Base-by-base conservation (phyloP, 2,888 invertebrate species). In the Zygaena filipendulae region DNA sequence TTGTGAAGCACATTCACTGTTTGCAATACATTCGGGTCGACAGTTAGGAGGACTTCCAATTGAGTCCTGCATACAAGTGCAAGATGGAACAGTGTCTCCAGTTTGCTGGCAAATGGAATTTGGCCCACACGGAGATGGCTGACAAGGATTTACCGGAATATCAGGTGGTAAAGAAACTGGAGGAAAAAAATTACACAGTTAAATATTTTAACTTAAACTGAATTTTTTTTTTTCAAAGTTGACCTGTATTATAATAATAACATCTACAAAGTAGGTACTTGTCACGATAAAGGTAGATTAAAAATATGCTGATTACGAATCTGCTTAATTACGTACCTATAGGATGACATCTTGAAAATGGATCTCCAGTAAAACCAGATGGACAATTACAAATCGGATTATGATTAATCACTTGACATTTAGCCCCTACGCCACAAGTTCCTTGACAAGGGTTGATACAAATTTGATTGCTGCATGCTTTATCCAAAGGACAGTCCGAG, bases 41-140 rank as follows among this genome's bases (percentile, higher is more conserved):
- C 89, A 89, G 49, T 84, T 84, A 1, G 89, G 89, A 12, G 90
- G 88, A 26, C 84, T 72, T 24, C 90, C 90, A 25, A 84, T 81
- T 54, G 82, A 90, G 27, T 84, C 82, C 3, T 83, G 70, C 40
- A 87, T 66, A 51, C 91, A 91, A 32, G 87, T 85, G 49, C 91
- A 91, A 2, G 88, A 85, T 13, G 90, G 86, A 30, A 83, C 82
- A 26, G 55, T 58, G 19, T 82, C 83, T 7, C 75, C 80, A 8
- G 71, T 63, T 42, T 68, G 69, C 40, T 82, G 82, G 45, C 88
- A 88, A 42, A 86, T 74, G 13, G 87, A 81, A 53, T 88, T 87
- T 1, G 90, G 83, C 18, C 91, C 91, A 56, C 91, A 91, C 1
- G 91, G 90, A 2, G 90, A 88, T 18, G 89, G 89, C 43, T 82